Conservation (phyloP, 2,797 vertebrate species). For the Heteromormyrus szaboi region DNA sequence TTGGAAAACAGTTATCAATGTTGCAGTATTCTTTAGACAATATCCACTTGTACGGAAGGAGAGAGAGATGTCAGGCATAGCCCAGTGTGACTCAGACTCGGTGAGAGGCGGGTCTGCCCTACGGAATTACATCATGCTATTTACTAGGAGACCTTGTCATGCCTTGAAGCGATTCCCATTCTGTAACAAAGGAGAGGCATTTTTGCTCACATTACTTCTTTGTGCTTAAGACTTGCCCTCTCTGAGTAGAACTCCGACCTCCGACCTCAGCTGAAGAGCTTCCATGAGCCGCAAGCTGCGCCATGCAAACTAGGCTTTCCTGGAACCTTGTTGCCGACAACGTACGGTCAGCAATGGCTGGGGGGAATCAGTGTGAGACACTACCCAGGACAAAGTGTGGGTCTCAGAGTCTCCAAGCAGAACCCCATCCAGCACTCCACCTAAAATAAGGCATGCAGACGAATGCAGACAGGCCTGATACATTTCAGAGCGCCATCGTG, state of each 20-base stretch:
- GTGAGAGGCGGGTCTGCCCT: not conserved
- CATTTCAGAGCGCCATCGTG: not conserved
- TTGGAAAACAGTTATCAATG: not conserved
- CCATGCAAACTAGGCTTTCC: not conserved
- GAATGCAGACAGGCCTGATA: not conserved
- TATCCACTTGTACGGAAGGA: not conserved
- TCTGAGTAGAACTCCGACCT: not conserved
- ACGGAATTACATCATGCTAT: constrained; percentile 7
- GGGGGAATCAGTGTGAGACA: not conserved
- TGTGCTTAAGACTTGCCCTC: not conserved
- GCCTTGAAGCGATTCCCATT: not conserved
- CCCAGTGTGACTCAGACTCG: not conserved
- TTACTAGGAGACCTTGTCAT: not conserved
- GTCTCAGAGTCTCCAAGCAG: not conserved
- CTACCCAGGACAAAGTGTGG: not conserved
- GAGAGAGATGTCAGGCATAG: not conserved
- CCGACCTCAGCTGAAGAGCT: not conserved
- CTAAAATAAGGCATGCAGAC: not conserved
- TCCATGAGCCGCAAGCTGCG: not conserved
- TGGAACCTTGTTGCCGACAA: not conserved
- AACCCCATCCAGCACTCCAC: not conserved
- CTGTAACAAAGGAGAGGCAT: not conserved
- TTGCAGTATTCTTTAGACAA: constrained; percentile 1
- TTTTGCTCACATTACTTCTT: not conserved
- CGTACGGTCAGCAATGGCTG: not conserved